These are phyloP conservation scores for Hippoglossus hippoglossus DNA, from an alignment of 2,797 vertebrate genomes.

Conservation along the genomic window DNA sequence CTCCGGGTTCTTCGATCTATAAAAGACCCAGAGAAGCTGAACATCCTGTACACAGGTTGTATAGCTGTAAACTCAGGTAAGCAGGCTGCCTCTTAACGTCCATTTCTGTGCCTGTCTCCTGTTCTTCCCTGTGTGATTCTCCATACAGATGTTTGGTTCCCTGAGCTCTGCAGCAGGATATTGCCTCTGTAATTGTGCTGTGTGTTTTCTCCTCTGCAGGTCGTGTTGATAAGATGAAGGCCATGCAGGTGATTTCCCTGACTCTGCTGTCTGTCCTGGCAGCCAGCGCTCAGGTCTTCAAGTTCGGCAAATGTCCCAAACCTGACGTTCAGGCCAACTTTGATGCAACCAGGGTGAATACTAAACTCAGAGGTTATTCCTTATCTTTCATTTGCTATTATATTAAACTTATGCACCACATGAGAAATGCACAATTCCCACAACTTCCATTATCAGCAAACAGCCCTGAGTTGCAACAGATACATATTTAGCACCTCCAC, in stretches of 20 bases:
- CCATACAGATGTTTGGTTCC: not conserved
- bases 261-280: slow-evolving; percentile 75
- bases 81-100: not conserved
- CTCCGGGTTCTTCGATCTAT: slow-evolving; percentile 7
- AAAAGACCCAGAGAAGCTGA: slow-evolving; percentile 42
- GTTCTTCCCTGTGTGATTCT: not conserved
- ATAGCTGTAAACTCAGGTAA: slow-evolving; percentile 49
- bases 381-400: too few species aligned
- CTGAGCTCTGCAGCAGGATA: not conserved
- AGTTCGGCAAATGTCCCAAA: slow-evolving; percentile 82
- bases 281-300: slow-evolving; percentile 79
- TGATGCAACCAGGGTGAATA: slow-evolving; percentile 67
- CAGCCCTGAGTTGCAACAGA: not conserved
- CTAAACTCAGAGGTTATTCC: not conserved
- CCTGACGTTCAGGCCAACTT: slow-evolving; percentile 85
- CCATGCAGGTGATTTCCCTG: slow-evolving; percentile 67
- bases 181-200: not conserved
- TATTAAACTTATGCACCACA: too few species aligned
- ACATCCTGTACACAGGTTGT: slow-evolving; percentile 3
- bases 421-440: too few species aligned
- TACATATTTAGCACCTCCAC: not conserved
- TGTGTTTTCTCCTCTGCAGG: slow-evolving; percentile 45
- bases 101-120: not conserved
- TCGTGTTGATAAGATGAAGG: slow-evolving; percentile 65
- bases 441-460: too few species aligned